Percentiles rank a stretch among this genome's conserved stretches.
These are phyloP conservation scores for Aleiodes testaceus DNA, from an alignment of 2,888 invertebrate genomes.

Conservation along the genomic window DNA sequence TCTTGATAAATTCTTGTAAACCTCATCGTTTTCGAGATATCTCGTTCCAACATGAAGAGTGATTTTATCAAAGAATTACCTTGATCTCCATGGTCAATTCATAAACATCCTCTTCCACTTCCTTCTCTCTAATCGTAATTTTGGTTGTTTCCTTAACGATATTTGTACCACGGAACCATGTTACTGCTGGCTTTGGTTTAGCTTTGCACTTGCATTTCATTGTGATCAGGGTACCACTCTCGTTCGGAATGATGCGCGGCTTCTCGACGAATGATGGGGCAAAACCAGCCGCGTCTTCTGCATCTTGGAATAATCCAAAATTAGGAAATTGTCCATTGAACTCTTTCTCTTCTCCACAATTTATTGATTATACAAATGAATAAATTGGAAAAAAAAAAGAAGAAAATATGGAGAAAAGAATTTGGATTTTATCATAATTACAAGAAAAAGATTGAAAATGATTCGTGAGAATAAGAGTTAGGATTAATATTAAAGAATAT, in stretches of 20 bases:
- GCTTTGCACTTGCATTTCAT: slow-evolving; percentile 98
- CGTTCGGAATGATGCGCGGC: slow-evolving; percentile 98
- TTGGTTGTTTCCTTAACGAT: slow-evolving; percentile 89
- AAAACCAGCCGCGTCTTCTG: slow-evolving; percentile 93
- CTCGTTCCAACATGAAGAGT: no score
- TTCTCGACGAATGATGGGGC: slow-evolving; percentile 98
- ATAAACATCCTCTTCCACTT: slow-evolving; percentile 88
- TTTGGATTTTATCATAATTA: background rate
- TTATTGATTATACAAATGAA: background rate
- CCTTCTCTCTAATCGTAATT: slow-evolving; percentile 85
- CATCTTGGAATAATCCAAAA: slow-evolving; percentile 78
- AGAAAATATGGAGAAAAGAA: background rate
- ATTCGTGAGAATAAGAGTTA: background rate
- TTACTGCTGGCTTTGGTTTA: slow-evolving; percentile 94
- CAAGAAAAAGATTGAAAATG: slow-evolving; percentile 7
- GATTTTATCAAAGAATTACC: slow-evolving; percentile 71
- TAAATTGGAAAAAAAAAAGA: background rate
- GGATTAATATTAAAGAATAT: slow-evolving; percentile 17
- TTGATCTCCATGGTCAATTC: slow-evolving; percentile 89
- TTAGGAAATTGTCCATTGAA: slow-evolving; percentile 44
- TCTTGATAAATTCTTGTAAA: no score
- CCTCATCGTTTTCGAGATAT: no score
- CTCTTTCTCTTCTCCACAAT: background rate
- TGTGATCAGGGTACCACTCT: slow-evolving; percentile 95
- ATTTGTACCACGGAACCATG: slow-evolving; percentile 95